Evolutionary conservation across 2,888 invertebrate species (phyloP).

Genomic region (Lordiphosa fenestrarum): DNA sequence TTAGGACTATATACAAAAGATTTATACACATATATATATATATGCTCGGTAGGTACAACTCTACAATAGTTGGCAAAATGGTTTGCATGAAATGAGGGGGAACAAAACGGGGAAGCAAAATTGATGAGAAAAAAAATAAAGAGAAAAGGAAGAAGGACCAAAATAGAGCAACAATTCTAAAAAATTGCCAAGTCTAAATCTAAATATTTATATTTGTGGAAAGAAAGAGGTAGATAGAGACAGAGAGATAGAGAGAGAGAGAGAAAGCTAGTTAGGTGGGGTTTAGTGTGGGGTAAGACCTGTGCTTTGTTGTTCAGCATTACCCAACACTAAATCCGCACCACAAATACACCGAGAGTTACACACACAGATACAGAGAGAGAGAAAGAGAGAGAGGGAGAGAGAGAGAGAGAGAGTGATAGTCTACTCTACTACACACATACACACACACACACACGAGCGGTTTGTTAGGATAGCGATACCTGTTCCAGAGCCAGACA

Average conservation of each 20-base stretch:
- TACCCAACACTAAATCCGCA: no score
- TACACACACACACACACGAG: conserved; percentile 12
- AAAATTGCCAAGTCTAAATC: conserved; percentile 3
- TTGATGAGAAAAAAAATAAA: conserved; percentile 1
- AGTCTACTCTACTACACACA: conserved; percentile 26
- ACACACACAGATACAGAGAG: conserved; percentile 13
- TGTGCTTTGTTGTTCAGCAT: no score
- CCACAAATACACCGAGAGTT: conserved; percentile 5
- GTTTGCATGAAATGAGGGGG: not conserved
- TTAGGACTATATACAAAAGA: no score
- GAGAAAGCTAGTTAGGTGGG: conserved; percentile 1
- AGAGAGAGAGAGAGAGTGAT: conserved; percentile 33
- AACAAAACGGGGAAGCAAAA: conserved; percentile 15
- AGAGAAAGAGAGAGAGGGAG: conserved; percentile 18
- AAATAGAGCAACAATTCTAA: conserved; percentile 34
- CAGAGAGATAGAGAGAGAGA: not conserved
- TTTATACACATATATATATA: no score
- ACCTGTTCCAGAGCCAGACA: conserved; percentile 75
- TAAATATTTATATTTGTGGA: not conserved
- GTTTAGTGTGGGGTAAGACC: no score
- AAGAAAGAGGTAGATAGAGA: not conserved
- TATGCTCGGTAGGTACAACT: no score
- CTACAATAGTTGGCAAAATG: no score
- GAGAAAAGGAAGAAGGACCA: conserved; percentile 2
- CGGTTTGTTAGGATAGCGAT: conserved; percentile 44